A percentile compares a stretch with the other conserved stretches of the same genome.
These are phyloP conservation scores for Antheraea mylitta DNA, from an alignment of 1,140 invertebrate species.

Conservation along the genomic window DNA sequence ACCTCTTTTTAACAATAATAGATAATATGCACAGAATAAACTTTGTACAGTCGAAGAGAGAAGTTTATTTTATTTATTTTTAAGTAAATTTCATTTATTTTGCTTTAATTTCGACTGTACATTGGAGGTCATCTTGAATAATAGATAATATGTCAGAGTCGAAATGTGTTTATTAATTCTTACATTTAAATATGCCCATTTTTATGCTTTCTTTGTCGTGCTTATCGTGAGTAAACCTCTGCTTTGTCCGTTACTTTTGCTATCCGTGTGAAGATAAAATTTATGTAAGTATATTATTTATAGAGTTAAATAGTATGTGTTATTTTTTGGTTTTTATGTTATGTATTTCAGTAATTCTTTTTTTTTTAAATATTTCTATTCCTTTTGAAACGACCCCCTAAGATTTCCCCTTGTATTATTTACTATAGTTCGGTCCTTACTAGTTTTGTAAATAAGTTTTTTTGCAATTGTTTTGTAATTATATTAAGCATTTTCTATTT, in stretches of 20 bases:
- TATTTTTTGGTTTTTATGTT: conserved; percentile 7
- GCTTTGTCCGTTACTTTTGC: conserved; percentile 51
- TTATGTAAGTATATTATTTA: conserved; percentile 27
- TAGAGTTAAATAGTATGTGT: neutral
- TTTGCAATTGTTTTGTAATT: too few species aligned
- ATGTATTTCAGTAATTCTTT: neutral
- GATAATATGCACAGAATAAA: neutral
- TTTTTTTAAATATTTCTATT: neutral
- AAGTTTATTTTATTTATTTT: conserved; percentile 9
- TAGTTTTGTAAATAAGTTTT: too few species aligned
- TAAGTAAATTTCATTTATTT: neutral
- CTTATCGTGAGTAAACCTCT: conserved; percentile 40
- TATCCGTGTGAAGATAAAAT: conserved; percentile 26
- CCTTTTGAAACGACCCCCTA: neutral
- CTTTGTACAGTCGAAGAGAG: neutral
- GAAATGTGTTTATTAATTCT: neutral
- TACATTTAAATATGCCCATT: conserved; percentile 49
- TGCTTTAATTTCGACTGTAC: neutral
- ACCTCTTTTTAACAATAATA: neutral
- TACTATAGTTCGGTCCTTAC: too few species aligned
- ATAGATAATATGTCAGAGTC: neutral
- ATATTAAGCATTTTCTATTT: too few species aligned
- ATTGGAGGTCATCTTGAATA: neutral
- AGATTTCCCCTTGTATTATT: neutral
- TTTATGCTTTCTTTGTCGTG: conserved; percentile 37